Percentiles rank a stretch among this genome's conserved stretches.
Conservation (phyloP, 2,113 vertebrate genomes). For the Myotis davidii region DNA sequence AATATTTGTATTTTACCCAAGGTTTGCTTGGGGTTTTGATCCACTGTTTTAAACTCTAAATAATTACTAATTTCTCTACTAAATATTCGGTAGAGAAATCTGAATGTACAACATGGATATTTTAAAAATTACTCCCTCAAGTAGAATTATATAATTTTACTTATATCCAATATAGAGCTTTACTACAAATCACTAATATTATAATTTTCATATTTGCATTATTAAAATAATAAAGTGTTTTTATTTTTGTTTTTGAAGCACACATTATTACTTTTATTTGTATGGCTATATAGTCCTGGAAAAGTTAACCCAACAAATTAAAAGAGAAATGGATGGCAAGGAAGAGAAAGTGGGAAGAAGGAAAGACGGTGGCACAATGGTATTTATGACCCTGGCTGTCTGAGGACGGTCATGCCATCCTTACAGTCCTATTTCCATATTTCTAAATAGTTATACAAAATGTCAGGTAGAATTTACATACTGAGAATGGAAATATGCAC, state of each 20-base stretch:
- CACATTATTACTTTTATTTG: not conserved
- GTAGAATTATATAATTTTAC: not conserved
- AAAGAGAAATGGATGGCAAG: not conserved
- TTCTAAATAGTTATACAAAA: not conserved
- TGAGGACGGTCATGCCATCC: not conserved
- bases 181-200: not conserved
- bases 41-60: not conserved
- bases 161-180: not conserved
- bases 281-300: not conserved
- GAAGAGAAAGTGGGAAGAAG: not conserved
- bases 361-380: fast-evolving
- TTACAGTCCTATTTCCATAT: not conserved
- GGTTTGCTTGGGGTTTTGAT: not conserved
- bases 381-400: not conserved
- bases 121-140: not conserved
- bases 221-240: not conserved
- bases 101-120: not conserved
- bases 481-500: not conserved
- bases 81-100: not conserved
- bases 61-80: not conserved
- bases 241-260: not conserved
- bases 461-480: not conserved
- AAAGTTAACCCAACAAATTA: not conserved
- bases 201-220: not conserved
- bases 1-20: not conserved